Conservation (phyloP, 2,113 vertebrate genomes). For the Megaceryle torquata region DNA sequence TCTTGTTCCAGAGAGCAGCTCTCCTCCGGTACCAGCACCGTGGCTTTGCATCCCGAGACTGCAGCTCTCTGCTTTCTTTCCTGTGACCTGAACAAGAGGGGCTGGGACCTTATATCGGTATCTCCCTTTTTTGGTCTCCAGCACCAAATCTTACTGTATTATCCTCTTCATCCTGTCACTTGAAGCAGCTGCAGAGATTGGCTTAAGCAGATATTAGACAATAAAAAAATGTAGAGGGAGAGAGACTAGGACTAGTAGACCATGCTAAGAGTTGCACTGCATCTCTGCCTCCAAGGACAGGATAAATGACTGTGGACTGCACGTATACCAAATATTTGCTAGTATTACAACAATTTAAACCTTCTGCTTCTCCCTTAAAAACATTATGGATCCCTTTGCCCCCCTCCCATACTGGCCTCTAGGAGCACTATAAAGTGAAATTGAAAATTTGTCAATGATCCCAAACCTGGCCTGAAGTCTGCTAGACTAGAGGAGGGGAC, state of each 20-base stretch:
- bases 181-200: neutral
- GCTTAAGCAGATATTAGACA: neutral
- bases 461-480: neutral
- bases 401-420: neutral
- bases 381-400: fast-evolving
- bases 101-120: neutral
- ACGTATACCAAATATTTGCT: neutral
- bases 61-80: neutral
- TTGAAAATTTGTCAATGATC: neutral
- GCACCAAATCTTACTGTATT: neutral
- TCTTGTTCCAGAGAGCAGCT: neutral
- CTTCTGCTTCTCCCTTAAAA: neutral
- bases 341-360: neutral
- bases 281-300: neutral
- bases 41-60: fast-evolving
- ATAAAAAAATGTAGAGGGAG: neutral
- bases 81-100: neutral
- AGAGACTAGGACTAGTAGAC: neutral
- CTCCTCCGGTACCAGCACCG: neutral
- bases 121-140: neutral
- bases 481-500: neutral
- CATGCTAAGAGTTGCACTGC: neutral
- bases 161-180: neutral
- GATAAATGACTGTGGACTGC: neutral
- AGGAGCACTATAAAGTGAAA: neutral